Conservation (phyloP, 2,888 invertebrate species). For the Noctua janthina region DNA sequence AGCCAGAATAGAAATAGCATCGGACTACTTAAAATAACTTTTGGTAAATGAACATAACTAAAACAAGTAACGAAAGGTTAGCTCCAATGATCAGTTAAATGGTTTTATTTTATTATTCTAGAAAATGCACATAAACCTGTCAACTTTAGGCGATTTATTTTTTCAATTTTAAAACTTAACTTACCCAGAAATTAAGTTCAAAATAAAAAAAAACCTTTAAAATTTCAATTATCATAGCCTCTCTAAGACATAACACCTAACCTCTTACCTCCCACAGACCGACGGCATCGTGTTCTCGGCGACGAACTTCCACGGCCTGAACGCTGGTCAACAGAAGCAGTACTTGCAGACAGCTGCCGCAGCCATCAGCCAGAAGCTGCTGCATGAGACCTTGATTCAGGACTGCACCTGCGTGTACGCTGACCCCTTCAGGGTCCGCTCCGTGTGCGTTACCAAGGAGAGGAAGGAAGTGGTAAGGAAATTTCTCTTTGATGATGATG, state of each 20-base stretch:
- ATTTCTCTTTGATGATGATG: neutral
- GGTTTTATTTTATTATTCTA: neutral
- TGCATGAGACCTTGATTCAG: slow-evolving; percentile 79
- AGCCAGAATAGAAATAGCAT: neutral
- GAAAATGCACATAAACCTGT: too few species aligned
- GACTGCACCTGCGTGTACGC: slow-evolving; percentile 85
- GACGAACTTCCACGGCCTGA: slow-evolving; percentile 89
- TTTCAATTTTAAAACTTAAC: neutral
- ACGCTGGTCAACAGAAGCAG: slow-evolving; percentile 91
- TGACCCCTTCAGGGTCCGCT: slow-evolving; percentile 79
- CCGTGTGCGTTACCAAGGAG: slow-evolving; percentile 80
- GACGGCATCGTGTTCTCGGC: slow-evolving; percentile 92
- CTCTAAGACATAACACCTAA: neutral
- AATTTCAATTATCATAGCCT: too few species aligned
- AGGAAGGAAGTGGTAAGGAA: slow-evolving; percentile 82
- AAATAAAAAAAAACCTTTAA: too few species aligned
- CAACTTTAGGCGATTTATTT: neutral
- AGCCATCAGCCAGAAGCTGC: slow-evolving; percentile 83
- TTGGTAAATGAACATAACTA: neutral
- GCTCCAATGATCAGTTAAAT: too few species aligned
- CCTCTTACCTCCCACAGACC: slow-evolving; percentile 79
- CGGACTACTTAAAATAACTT: neutral
- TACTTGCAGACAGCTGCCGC: slow-evolving; percentile 89
- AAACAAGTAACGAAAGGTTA: neutral
- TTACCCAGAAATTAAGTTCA: too few species aligned